Evolutionary conservation across 2,797 vertebrate species (phyloP).

Genomic region (Melanotaenia pygmaea): DNA sequence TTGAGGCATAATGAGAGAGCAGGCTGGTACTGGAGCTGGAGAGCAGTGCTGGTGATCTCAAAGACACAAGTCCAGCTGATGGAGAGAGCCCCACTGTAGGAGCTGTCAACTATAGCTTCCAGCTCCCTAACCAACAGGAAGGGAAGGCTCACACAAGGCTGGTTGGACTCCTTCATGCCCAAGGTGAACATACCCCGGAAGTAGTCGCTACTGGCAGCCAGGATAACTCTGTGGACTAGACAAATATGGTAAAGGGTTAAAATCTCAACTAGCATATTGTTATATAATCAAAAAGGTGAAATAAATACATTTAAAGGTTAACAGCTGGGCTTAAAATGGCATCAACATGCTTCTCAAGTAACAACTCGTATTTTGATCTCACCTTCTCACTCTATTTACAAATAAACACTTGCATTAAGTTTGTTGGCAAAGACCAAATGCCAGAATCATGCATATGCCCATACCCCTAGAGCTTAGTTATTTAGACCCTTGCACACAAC

Average conservation of each 20-base stretch:
- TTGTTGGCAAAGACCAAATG: too few species aligned
- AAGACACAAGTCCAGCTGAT: constrained; percentile 86
- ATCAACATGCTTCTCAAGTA: not conserved
- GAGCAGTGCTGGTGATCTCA: constrained; percentile 83
- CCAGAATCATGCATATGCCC: too few species aligned
- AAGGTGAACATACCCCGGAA: constrained; percentile 88
- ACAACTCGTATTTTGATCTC: not conserved
- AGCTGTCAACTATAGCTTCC: constrained; percentile 82
- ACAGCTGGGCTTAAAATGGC: not conserved
- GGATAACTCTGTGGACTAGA: constrained; percentile 85
- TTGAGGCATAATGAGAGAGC: constrained; percentile 85
- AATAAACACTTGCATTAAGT: not conserved
- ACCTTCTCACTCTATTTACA: not conserved
- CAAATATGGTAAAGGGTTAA: not conserved
- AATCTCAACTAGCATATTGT: fast-evolving
- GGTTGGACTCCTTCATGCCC: constrained; percentile 86
- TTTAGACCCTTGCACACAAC: too few species aligned
- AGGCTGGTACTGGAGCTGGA: constrained; percentile 88
- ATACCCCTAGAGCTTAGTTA: too few species aligned
- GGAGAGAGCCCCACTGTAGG: constrained; percentile 83
- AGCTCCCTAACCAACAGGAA: constrained; percentile 79
- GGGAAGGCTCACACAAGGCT: constrained; percentile 74
- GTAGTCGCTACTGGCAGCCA: constrained; percentile 87
- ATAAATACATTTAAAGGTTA: not conserved
- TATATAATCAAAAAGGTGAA: not conserved